phyloP scores from a whole-genome alignment of 30 jellyfish, hydroid and myxozoan species.

The Aurelia sp. region DNA sequence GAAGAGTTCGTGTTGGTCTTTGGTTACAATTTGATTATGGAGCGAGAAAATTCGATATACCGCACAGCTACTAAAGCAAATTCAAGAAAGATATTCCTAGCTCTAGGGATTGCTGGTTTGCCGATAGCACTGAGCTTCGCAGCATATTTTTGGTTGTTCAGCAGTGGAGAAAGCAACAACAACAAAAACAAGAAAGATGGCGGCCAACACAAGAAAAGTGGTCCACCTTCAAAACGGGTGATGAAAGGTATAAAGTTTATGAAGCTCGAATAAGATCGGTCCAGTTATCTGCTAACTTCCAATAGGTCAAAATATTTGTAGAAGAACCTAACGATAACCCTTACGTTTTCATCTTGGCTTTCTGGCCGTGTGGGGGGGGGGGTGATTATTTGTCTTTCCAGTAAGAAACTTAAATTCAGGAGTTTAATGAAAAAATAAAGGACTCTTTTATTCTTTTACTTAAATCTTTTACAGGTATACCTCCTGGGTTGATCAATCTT shows the following conservation, averaged over 20 bases:
- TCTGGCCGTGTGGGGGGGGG: too few species aligned
- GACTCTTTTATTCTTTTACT: too few species aligned
- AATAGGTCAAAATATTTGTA: not conserved
- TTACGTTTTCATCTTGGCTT: too few species aligned
- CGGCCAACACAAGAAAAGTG: not conserved
- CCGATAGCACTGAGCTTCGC: constrained; percentile 35
- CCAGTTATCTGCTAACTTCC: not conserved
- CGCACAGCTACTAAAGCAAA: constrained; percentile 6
- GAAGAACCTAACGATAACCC: too few species aligned
- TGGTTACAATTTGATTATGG: constrained; percentile 6
- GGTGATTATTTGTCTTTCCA: too few species aligned
- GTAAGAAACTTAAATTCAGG: too few species aligned
- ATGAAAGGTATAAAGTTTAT: constrained; percentile 24
- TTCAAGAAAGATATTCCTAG: constrained; percentile 23
- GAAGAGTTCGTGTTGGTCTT: too few species aligned
- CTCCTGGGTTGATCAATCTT: constrained; percentile 90
- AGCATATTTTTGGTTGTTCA: constrained; percentile 42
- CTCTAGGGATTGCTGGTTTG: constrained; percentile 17
- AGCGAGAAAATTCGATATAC: constrained; percentile 4
- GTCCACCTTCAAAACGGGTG: constrained; percentile 31
- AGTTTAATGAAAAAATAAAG: too few species aligned
- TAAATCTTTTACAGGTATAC: constrained; percentile 67
- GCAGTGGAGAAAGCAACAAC: constrained; percentile 8
- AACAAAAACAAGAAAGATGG: not conserved
- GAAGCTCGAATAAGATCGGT: not conserved